A percentile compares a stretch with the other conserved stretches of the same genome.
Evolutionary conservation across 2,888 invertebrate species (phyloP).

Genomic region (Plebejus anna): DNA sequence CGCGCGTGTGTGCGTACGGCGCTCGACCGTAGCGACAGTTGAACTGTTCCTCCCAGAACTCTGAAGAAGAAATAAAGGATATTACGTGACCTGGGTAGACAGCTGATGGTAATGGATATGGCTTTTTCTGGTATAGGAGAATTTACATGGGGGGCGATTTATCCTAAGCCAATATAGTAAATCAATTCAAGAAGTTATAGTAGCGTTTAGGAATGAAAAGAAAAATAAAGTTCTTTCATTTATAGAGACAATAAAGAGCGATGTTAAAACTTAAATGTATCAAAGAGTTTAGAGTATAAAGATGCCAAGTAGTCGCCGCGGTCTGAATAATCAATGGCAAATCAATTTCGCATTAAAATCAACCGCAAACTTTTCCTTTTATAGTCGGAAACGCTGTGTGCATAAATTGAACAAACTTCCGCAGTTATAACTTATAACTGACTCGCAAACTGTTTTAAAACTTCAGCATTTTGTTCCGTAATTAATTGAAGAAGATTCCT

Average conservation of each 20-base stretch:
- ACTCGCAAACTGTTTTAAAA: constrained; percentile 11
- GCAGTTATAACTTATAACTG: constrained; percentile 2
- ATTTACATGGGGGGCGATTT: too few relatives aligned
- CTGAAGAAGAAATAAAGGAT: constrained; percentile 62
- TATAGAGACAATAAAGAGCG: too few relatives aligned
- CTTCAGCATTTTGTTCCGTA: background rate
- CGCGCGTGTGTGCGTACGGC: constrained; percentile 83
- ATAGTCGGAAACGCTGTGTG: background rate
- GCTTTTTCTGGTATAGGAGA: background rate
- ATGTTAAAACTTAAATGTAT: background rate
- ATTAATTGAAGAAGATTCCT: constrained; percentile 10
- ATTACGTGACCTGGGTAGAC: background rate
- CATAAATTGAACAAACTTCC: background rate
- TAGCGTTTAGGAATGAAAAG: too few relatives aligned
- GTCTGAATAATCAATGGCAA: background rate
- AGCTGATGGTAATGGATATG: background rate
- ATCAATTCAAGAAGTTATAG: too few relatives aligned
- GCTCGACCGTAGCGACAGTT: constrained; percentile 92
- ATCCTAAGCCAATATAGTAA: too few relatives aligned
- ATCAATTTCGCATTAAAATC: background rate
- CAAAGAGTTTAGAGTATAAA: too few relatives aligned
- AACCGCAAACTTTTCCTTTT: background rate
- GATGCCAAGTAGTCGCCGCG: background rate
- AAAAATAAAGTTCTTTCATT: too few relatives aligned
- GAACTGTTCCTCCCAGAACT: constrained; percentile 97